Evolutionary conservation across 64 coral and sea anemone genomes (phyloP), one percentile per base, ranked within the genome.

Genomic region (Acropora yongei): DNA sequence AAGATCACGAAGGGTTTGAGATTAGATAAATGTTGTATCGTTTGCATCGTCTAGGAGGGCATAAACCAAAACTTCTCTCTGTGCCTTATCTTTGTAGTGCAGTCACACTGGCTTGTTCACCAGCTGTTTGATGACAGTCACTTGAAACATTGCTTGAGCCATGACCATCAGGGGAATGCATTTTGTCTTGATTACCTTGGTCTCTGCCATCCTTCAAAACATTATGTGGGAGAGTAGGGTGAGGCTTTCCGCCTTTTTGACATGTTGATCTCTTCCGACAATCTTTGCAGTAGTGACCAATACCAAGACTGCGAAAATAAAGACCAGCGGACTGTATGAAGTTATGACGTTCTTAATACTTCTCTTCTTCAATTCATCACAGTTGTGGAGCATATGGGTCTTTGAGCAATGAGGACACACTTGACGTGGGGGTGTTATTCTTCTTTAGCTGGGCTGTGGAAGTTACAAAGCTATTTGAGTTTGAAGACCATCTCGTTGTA

Each of bases 261-360:
- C 84, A 93, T 7, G 80, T 74, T 0, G 49, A 41, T 17, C 51
- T 77, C 10, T 12, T 79, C 8, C 55, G n/a, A 44, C 90, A 92
- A 43, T 47, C 49, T 6, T 43, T 71, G 41, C 55, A 92, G 13
- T 78, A 20, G 41, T 92, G 74, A 67, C 90, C 90, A 19, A 40
- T 76, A 17, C n/a, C 48, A 14, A 92, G 72, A 19, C 83, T 72
- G 3, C 91, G 30, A 58, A 93, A 88, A 68, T 63, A 93, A 72
- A 87, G 55, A 58, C 55, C 55, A 58, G 55, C 55, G 5, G 55
- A 58, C 55, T 58, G 55, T 58, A 58, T 58, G 74, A 77, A 43
- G 3, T 47, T 41, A 47, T 44, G 74, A 9, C 44, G 74, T 11
- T 77, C 74, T 12, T 77, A 39, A 4, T 2, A 44, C 1, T 43